phyloP scores from a whole-genome alignment of 1,140 invertebrate species.

The Drosophila persimilis region DNA sequence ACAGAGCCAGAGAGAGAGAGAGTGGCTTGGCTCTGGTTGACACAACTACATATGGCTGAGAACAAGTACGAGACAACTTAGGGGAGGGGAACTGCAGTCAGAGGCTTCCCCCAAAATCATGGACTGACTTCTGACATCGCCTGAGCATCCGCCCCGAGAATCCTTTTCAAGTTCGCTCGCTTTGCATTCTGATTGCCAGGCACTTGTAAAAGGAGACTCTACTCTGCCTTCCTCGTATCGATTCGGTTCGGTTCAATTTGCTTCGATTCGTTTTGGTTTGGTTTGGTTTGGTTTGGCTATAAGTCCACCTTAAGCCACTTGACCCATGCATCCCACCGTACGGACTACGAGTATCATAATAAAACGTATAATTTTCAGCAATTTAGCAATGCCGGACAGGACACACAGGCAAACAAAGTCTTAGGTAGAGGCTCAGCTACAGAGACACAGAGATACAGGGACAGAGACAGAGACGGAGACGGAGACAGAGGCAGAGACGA shows the following conservation, averaged over 20 bases:
- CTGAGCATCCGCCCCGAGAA: constrained; percentile 18
- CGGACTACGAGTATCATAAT: constrained; percentile 66
- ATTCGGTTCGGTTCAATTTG: constrained; percentile 34
- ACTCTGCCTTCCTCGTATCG: neutral
- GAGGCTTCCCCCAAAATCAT: constrained; percentile 14
- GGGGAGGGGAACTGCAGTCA: constrained; percentile 9
- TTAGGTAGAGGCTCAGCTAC: constrained; percentile 28
- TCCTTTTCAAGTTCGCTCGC: constrained; percentile 61
- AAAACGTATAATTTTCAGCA: constrained; percentile 73
- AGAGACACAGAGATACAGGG: no score
- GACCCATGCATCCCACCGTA: constrained; percentile 20
- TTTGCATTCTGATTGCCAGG: constrained; percentile 44
- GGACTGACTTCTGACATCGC: constrained; percentile 47
- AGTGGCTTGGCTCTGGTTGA: constrained; percentile 59
- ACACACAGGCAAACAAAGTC: constrained; percentile 54
- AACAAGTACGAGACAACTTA: neutral
- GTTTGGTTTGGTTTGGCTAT: constrained; percentile 42
- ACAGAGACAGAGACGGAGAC: no score
- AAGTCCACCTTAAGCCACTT: constrained; percentile 78
- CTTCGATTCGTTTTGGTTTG: constrained; percentile 21
- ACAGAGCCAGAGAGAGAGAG: constrained; percentile 25
- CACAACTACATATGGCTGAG: constrained; percentile 66
- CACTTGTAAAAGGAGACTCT: constrained; percentile 37
- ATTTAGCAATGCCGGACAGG: constrained; percentile 63
- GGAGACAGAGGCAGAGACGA: no score